Percentiles rank a stretch among this genome's conserved stretches.
Evolutionary conservation across 2,113 vertebrate species (phyloP).

Genomic region (Salvelinus fontinalis): DNA sequence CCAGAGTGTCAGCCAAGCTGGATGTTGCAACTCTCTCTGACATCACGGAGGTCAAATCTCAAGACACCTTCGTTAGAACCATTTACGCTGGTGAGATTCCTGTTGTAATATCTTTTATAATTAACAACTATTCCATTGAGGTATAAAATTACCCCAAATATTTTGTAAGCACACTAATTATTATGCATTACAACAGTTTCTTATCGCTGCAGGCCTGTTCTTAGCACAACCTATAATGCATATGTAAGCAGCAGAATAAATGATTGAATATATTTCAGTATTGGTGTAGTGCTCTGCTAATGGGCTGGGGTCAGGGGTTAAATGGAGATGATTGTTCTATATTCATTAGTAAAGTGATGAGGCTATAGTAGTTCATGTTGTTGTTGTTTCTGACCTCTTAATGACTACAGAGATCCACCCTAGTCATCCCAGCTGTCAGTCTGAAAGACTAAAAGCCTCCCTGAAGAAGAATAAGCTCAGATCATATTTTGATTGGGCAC

Average conservation of each 20-base stretch:
- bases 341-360: conserved; percentile 16
- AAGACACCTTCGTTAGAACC: conserved; percentile 81
- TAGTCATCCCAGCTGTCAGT: conserved; percentile 44
- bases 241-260: not conserved
- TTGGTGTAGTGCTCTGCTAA: not conserved
- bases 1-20: conserved; percentile 84
- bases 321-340: conserved; percentile 1
- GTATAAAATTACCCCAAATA: no score
- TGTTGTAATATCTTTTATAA: not conserved
- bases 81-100: conserved; percentile 78
- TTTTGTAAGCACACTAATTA: no score
- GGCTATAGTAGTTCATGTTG: conserved; percentile 7
- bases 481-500: conserved; percentile 64
- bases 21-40: conserved; percentile 84
- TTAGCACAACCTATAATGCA: not conserved
- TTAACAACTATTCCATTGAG: no score
- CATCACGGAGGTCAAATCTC: conserved; percentile 81
- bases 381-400: conserved; percentile 53
- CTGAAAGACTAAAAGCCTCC: conserved; percentile 51
- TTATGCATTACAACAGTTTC: not conserved
- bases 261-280: conserved; percentile 2
- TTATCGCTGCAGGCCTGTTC: conserved; percentile 1
- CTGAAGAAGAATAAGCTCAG: conserved; percentile 54
- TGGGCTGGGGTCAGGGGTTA: conserved; percentile 25
- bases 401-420: conserved; percentile 38